A percentile compares a stretch with the other conserved stretches of the same genome.
These are phyloP conservation scores for Drosophila nigricruria DNA, from an alignment of 2,888 invertebrate species.

Conservation along the genomic window DNA sequence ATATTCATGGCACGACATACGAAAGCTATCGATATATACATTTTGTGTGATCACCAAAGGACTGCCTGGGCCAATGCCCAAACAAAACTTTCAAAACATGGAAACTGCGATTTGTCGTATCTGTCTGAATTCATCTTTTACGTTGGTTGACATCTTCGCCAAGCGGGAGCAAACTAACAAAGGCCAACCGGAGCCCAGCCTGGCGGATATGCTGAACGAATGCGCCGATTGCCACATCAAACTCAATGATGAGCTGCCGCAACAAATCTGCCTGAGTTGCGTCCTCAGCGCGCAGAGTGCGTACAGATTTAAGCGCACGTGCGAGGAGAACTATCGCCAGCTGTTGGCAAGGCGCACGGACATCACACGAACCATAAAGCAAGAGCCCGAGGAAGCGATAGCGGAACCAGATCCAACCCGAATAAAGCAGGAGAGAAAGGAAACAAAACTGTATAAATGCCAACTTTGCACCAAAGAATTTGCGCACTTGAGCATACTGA, in stretches of 20 bases:
- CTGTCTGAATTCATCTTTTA: conserved; percentile 28
- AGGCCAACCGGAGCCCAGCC: conserved; percentile 28
- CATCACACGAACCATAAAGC: neutral
- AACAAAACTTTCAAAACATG: conserved; percentile 22
- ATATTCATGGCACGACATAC: neutral
- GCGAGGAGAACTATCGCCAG: conserved; percentile 38
- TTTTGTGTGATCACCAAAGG: neutral
- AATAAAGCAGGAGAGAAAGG: neutral
- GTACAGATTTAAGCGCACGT: conserved; percentile 41
- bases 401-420: neutral
- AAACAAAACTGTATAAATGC: conserved; percentile 12
- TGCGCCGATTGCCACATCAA: conserved; percentile 35
- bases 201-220: conserved; percentile 53
- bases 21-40: neutral
- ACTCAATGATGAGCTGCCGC: conserved; percentile 34
- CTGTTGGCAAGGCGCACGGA: neutral
- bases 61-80: neutral
- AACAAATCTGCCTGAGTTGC: conserved; percentile 42
- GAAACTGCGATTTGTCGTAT: conserved; percentile 33
- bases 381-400: neutral
- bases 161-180: conserved; percentile 8
- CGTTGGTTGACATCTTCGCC: conserved; percentile 43
- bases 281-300: conserved; percentile 40
- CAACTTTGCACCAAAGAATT: conserved; percentile 26
- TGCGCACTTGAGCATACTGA: conserved; percentile 21